Evolutionary conservation across 2,797 vertebrate species (phyloP), one percentile per base, ranked within the genome.

Genomic region (Hippoglossus hippoglossus): DNA sequence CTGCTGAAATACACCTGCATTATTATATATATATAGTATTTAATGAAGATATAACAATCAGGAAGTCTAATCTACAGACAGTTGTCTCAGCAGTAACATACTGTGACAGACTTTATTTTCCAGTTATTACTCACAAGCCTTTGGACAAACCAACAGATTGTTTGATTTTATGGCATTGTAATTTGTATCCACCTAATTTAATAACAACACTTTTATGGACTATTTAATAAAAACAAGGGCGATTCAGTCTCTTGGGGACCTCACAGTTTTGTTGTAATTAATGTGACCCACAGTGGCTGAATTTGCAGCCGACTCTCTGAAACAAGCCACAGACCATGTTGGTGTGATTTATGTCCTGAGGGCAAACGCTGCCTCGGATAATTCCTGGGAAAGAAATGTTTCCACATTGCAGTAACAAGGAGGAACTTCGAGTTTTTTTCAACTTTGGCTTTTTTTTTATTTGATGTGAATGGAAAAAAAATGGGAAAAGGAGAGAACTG

Each of bases 211-310:
- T n/a, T 63, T 47, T n/a, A 39, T 24, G 11, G 36, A 36, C 1
- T 36, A 19, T 59, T 68, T 44, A 52, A 46, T 53, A 15, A 50
- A 28, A 53, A 46, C 18, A 41, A 12, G 16, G 55, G 13, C 11
- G 12, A 39, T 39, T 39, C 36, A 39, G 36, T 13, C 22, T 63
- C 6, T 24, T 11, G 9, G 44, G 36, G 26, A 62, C 28, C 25
- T 77, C 1, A 2, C 13, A 22, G n/a, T 57, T 78, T 28, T 73
- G 7, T 25, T 71, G 39, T 49, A 66, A 66, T 75, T 63, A 39
- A 41, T 46, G 8, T 21, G 25, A n/a, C 28, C 13, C 25, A 54
- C 16, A 64, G 15, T 66, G 41, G 22, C 26, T 63, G 24, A 34
- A 52, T 52, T 25, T 61, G 41, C 46, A 55, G 22, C 41, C 46